Evolutionary conservation across 2,888 invertebrate species (phyloP).

Genomic region (Isoperla grammatica): DNA sequence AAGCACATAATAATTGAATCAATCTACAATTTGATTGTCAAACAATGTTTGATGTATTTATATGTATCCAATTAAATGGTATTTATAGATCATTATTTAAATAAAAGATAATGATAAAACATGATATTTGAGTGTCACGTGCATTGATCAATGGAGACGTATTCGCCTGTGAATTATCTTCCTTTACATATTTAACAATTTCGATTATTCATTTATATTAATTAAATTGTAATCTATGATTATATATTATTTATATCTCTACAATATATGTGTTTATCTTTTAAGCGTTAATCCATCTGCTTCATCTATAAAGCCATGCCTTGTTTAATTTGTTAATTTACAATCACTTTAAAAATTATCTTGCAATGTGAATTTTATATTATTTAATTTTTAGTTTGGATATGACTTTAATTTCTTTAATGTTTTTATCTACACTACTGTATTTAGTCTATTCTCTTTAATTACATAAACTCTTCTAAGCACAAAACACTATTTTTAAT

Average conservation of each 20-base stretch:
- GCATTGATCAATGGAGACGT: too few species aligned
- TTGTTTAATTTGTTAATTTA: conserved; percentile 10
- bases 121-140: too few species aligned
- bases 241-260: background rate
- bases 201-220: conserved; percentile 13
- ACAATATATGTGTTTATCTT: conserved; percentile 5
- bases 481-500: too few species aligned
- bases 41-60: background rate
- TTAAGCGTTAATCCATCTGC: conserved; percentile 8
- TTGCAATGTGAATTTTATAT: too few species aligned
- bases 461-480: too few species aligned
- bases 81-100: too few species aligned
- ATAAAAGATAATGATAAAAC: too few species aligned
- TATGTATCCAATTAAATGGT: background rate
- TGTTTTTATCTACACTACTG: background rate
- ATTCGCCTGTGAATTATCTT: too few species aligned
- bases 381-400: conserved; percentile 8
- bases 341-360: background rate
- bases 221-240: too few species aligned
- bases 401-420: background rate
- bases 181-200: background rate
- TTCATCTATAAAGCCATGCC: conserved; percentile 7
- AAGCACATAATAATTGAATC: too few species aligned
- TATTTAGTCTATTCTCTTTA: background rate
- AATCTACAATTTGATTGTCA: conserved; percentile 5